Evolutionary conservation across 2,888 invertebrate species (phyloP).

Genomic region (Hylaea fasciaria): DNA sequence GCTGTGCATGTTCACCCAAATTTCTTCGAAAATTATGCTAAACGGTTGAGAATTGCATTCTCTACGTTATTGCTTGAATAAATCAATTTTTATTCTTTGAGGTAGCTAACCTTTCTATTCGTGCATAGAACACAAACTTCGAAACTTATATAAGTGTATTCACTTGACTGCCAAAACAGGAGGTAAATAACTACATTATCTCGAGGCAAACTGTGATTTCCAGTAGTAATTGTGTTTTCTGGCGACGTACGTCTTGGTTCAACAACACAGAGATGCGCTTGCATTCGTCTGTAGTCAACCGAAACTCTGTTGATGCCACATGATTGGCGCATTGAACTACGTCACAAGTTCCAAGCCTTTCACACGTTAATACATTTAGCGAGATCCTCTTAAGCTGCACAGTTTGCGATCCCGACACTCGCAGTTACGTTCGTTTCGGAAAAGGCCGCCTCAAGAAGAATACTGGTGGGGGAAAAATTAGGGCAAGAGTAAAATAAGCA

Average conservation of each 20-base stretch:
- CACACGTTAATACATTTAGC: conserved; percentile 9
- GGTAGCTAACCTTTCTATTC: too few species aligned
- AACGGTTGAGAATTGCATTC: too few species aligned
- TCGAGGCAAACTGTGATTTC: not conserved
- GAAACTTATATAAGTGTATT: too few species aligned
- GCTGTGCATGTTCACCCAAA: not conserved
- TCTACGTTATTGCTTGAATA: too few species aligned
- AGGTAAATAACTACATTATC: not conserved
- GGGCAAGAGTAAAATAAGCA: too few species aligned
- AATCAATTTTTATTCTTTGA: too few species aligned
- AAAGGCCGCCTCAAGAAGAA: not conserved
- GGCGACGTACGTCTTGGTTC: conserved; percentile 3
- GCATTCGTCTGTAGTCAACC: not conserved
- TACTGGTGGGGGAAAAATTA: not conserved
- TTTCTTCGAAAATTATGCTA: not conserved
- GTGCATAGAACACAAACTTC: too few species aligned
- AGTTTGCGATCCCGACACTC: not conserved
- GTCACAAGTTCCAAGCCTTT: conserved; percentile 4
- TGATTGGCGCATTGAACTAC: conserved; percentile 8
- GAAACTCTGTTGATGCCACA: conserved; percentile 12
- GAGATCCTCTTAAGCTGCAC: not conserved
- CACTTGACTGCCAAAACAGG: not conserved
- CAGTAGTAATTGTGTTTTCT: conserved; percentile 5
- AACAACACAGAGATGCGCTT: not conserved
- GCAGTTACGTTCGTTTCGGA: not conserved